Evolutionary conservation across 1,140 invertebrate species (phyloP), one percentile per base, ranked within the genome.

Genomic region (Dryas iulia): DNA sequence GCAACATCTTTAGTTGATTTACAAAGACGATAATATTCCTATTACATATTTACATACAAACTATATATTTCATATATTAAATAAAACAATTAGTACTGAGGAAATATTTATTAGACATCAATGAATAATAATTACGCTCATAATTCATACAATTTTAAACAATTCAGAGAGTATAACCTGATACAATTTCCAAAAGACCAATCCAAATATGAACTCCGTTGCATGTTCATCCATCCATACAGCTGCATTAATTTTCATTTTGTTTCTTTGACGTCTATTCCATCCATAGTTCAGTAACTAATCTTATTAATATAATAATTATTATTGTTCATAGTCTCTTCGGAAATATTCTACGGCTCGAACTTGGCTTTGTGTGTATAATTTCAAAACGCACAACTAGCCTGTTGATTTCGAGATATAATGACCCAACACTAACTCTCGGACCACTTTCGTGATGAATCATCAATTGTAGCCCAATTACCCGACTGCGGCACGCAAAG

Each of bases 71-170:
- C 21, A 21, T 47, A 21, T 12, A 56, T 30, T n/a, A 74, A 66
- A 62, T 58, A 65, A 65, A 74, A 71, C 12, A 65, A 61, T 31
- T 14, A 52, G 30, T 26, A 71, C 53, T 71, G 35, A 76, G 75
- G 79, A 86, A 80, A 77, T 78, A 71, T 89, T 86, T 88, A 89
- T 86, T 89, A 69, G 81, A 88, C 81, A 87, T 84, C 77, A 82
- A 84, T 78, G 71, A 66, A 79, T 73, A 69, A 73, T 58, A 79
- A 14, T 28, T 31, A 65, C 31, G 67, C 59, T 65, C 56, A 72
- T 66, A 66, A 58, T 63, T 64, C 64, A 68, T 69, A 71, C 59
- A 69, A 75, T 69, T 69, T 66, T 66, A 53, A 75, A 56, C 52
- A 71, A 25, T 71, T 66, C 63, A 58, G 65, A 81, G 59, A 56